These are phyloP conservation scores for Osmerus mordax DNA, from an alignment of 2,113 vertebrate species.

Conservation along the genomic window DNA sequence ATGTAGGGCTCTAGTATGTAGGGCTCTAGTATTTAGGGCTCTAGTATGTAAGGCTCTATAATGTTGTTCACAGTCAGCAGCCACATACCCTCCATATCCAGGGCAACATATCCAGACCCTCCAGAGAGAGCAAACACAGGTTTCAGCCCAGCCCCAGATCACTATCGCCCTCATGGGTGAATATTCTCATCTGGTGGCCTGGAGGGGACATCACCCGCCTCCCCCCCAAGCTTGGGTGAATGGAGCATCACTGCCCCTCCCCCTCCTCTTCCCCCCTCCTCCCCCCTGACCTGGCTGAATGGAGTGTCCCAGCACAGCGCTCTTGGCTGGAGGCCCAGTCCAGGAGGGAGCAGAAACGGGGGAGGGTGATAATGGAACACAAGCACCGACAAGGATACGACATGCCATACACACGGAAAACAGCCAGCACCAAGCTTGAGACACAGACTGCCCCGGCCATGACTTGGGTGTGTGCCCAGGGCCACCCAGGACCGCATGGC, in stretches of 20 bases:
- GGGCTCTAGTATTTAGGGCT: no score
- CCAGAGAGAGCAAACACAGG: no score
- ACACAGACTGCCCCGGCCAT: constrained; percentile 54
- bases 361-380: constrained; percentile 74
- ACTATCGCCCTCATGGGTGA: no score
- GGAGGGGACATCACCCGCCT: no score
- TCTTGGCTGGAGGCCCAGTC: constrained; percentile 71
- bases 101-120: no score
- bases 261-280: constrained; percentile 12
- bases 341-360: constrained; percentile 37
- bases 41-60: no score
- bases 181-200: no score
- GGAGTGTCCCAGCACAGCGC: constrained; percentile 51
- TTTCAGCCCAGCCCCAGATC: no score
- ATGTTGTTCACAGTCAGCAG: no score
- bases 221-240: neutral
- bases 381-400: constrained; percentile 68
- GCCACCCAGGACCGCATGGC: constrained; percentile 16
- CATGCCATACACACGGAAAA: constrained; percentile 69
- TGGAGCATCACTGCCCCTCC: constrained; percentile 13
- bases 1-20: no score
- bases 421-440: constrained; percentile 76
- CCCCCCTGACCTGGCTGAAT: constrained; percentile 33
- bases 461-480: constrained; percentile 69
- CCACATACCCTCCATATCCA: no score